Evolutionary conservation across 2,888 invertebrate species (phyloP), one percentile per base, ranked within the genome.

Genomic region (Dolomedes plantarius): DNA sequence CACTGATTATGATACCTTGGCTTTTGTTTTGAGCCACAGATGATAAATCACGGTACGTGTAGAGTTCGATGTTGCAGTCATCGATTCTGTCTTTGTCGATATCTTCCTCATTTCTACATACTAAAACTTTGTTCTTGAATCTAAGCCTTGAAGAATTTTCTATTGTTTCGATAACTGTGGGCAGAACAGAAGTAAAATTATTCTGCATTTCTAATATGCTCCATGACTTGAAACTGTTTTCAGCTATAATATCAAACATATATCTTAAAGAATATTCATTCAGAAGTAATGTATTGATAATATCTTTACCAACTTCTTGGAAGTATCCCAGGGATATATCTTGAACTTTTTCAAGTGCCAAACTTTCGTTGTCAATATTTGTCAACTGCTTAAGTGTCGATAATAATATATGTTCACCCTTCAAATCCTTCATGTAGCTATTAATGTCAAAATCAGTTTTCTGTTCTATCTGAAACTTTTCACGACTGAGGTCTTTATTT

Each of bases 61-160:
- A 32, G n/a, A 67, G 9, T 19, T 67, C 9, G n/a, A 81, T 81
- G 19, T 46, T 32, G 11, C 7, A 29, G 7, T 36, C 69, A 6
- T 19, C 31, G n/a, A 81, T n/a, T 27, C 23, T 29, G 7, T 74
- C 32, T 56, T 39, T 19, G 56, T 39, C 16, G 36, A 56, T 1
- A 11, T 23, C 11, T 0, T n/a, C 5, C 3, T 50, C 46, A 13
- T 79, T 31, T 13, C 36, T n/a, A 1, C 19, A 23, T 3, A 81
- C 36, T n/a, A n/a, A n/a, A 1, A 81, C 19, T 9, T 50, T 71
- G 23, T 28, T 46, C n/a, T 76, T 82, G 32, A 82, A 82, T 28
- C 65, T 82, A 1, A 39, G 2, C 9, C 64, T 9, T 1, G 28
- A 28, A 27, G 31, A 72, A 23, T 82, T 76, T 9, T 50, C 27